phyloP scores from a whole-genome alignment of 2,888 invertebrate species.

The Syrista parreyssii region DNA sequence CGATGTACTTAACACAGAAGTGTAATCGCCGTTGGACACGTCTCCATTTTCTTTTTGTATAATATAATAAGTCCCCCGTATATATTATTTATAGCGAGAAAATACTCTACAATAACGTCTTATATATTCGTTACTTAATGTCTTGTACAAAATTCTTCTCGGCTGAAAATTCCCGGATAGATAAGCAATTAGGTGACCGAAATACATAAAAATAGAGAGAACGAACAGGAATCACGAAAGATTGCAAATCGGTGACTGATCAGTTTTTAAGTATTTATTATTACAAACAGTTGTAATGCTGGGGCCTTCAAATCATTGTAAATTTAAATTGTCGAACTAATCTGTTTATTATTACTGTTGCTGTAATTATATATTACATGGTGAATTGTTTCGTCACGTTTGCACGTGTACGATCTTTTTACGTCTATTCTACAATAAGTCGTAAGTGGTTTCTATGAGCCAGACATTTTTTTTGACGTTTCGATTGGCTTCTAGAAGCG shows the following conservation, averaged over 20 bases:
- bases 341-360: too few relatives aligned
- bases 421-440: too few relatives aligned
- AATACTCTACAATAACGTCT: constrained; percentile 28
- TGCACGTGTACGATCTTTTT: not conserved
- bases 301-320: not conserved
- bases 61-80: constrained; percentile 29
- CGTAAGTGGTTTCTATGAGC: too few relatives aligned
- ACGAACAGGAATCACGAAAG: constrained; percentile 17
- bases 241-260: constrained; percentile 23
- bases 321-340: too few relatives aligned
- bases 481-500: too few relatives aligned
- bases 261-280: constrained; percentile 20
- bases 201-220: constrained; percentile 7
- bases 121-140: constrained; percentile 46
- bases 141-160: constrained; percentile 38
- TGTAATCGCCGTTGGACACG: constrained; percentile 16
- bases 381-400: not conserved
- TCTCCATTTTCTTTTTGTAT: constrained; percentile 40
- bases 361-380: not conserved
- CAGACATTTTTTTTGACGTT: too few relatives aligned
- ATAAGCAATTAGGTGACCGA: not conserved
- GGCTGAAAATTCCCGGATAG: constrained; percentile 24
- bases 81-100: constrained; percentile 42
- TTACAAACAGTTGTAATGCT: not conserved
- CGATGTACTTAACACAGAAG: constrained; percentile 39